Percentiles rank a stretch among this genome's conserved stretches.
phyloP scores from a whole-genome alignment of 2,888 invertebrate species.

The Caenorhabditis doughertyi region DNA sequence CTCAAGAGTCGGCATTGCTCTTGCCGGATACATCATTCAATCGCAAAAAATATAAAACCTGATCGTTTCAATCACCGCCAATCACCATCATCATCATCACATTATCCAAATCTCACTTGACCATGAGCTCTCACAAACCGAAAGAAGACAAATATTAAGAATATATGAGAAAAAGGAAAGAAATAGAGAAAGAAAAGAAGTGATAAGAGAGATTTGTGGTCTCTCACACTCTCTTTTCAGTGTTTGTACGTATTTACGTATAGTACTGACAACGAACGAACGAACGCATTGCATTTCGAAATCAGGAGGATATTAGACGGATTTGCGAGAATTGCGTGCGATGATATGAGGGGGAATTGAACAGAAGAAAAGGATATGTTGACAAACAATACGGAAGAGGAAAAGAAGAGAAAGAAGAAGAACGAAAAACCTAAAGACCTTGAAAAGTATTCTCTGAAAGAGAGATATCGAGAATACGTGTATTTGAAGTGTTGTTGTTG shows the following conservation, averaged over 20 bases:
- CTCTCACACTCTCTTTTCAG: neutral
- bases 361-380: constrained; percentile 42
- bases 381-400: constrained; percentile 53
- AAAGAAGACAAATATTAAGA: too few relatives aligned
- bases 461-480: constrained; percentile 35
- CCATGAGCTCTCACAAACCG: too few relatives aligned
- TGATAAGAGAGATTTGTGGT: too few relatives aligned
- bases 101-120: too few relatives aligned
- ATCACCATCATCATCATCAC: too few relatives aligned
- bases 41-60: too few relatives aligned
- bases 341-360: constrained; percentile 47
- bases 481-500: constrained; percentile 38
- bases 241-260: constrained; percentile 28
- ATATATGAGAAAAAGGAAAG: too few relatives aligned
- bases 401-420: neutral
- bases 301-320: constrained; percentile 53
- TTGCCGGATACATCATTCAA: too few relatives aligned
- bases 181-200: too few relatives aligned
- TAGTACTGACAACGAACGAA: constrained; percentile 30
- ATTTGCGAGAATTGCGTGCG: constrained; percentile 64
- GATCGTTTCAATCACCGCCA: too few relatives aligned
- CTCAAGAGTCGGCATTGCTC: too few relatives aligned
- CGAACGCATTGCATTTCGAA: neutral
- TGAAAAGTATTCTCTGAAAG: constrained; percentile 31
- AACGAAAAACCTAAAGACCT: constrained; percentile 48